Conservation (phyloP, 30 jellyfish, hydroid and myxozoan species). For the Turritopsis rubra region DNA sequence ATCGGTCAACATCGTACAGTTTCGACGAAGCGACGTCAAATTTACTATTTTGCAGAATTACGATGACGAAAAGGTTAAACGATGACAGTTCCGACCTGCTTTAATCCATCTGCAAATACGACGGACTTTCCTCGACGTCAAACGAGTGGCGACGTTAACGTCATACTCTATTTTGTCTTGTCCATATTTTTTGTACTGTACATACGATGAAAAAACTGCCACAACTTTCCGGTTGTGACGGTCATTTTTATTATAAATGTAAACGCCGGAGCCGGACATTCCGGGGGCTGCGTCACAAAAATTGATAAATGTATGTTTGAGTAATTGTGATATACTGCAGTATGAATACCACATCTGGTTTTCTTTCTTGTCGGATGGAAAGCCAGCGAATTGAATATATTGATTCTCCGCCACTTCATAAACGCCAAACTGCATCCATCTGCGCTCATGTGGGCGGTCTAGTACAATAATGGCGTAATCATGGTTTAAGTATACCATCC, state of each 20-base stretch:
- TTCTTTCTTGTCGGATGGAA: slow-evolving; percentile 75
- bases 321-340: slow-evolving; percentile 39
- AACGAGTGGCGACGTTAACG: slow-evolving; percentile 71
- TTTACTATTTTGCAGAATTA: too few relatives aligned
- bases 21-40: too few relatives aligned
- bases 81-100: slow-evolving; percentile 52
- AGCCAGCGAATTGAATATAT: slow-evolving; percentile 70
- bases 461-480: slow-evolving; percentile 81
- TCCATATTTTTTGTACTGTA: slow-evolving; percentile 24
- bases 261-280: slow-evolving; percentile 98
- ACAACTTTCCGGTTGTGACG: slow-evolving; percentile 47
- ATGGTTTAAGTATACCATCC: slow-evolving; percentile 42
- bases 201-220: slow-evolving; percentile 72
- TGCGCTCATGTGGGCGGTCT: slow-evolving; percentile 65
- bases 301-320: slow-evolving; percentile 54
- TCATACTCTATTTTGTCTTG: slow-evolving; percentile 35
- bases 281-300: slow-evolving; percentile 85
- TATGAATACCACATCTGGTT: slow-evolving; percentile 81
- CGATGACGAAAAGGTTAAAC: too few relatives aligned
- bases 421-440: slow-evolving; percentile 54
- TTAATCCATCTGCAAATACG: slow-evolving; percentile 85
- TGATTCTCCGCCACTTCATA: slow-evolving; percentile 36
- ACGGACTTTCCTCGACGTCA: slow-evolving; percentile 62
- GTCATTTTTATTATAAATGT: slow-evolving; percentile 49
- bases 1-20: too few relatives aligned